These are phyloP conservation scores for Lochmaea crataegi DNA, from an alignment of 2,888 invertebrate genomes.

Conservation along the genomic window DNA sequence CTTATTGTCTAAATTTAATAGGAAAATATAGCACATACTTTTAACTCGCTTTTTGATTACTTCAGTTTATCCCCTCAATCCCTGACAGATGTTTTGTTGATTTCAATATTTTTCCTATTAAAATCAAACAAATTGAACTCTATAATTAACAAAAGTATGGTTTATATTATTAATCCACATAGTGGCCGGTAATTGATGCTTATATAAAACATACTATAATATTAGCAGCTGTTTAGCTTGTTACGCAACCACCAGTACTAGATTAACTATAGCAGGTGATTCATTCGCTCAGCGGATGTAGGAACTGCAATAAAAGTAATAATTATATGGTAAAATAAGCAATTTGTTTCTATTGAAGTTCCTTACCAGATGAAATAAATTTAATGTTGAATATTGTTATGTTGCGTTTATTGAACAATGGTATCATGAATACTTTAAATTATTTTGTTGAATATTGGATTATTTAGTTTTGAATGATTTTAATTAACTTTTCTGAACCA, in stretches of 20 bases:
- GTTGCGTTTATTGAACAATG: neutral
- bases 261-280: conserved; percentile 16
- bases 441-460: neutral
- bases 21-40: neutral
- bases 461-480: neutral
- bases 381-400: conserved; percentile 23
- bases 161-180: neutral
- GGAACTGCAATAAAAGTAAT: conserved; percentile 18
- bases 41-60: too few species aligned
- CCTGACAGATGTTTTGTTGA: neutral
- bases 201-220: conserved; percentile 13
- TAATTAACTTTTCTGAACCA: neutral
- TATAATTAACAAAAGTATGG: neutral
- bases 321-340: conserved; percentile 6
- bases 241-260: conserved; percentile 7
- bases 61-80: too few species aligned
- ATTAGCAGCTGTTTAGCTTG: conserved; percentile 22
- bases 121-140: neutral
- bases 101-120: neutral
- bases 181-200: conserved; percentile 15
- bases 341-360: conserved; percentile 5
- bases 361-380: conserved; percentile 4
- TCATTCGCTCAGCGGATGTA: conserved; percentile 5
- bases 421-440: neutral
- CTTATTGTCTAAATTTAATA: neutral